Base-by-base conservation (phyloP, 1,140 invertebrate genomes). In the Palaemon carinicauda region DNA sequence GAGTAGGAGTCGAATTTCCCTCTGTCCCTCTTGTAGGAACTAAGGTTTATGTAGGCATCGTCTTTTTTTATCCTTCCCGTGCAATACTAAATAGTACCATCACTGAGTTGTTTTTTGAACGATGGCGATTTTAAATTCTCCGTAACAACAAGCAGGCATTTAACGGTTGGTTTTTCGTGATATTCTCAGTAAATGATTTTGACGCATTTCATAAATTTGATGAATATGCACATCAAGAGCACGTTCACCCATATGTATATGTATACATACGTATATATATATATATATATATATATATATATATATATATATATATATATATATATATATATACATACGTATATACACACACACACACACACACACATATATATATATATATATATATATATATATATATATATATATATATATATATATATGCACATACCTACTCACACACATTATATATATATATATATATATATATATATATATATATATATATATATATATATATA, bases 341-440 rank as follows among this genome's bases (percentile, higher is more conserved):
- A 69, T 69, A 1, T 29, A 24, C 1, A 27, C 29, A 4, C 9
- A 69, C 9, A 69, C 21, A 69, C 21, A 27, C 9, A 69, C 7
- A 60, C 14, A 60, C 12, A 60, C 12, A 60, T 24, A 60, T 24
- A 60, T 24, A 60, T 19, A 60, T 24, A 60, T n/a, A 60, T 24
- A 60, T 24, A 60, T 24, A 60, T 60, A 60, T 60, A 69, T 5
- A 69, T 27, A 69, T 69, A 19, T 65, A 19, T 65, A 65, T n/a
- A 65, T 7, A 69, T n/a, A 69, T 69, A 69, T n/a, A 69, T n/a
- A 69, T 24, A 69, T n/a, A n/a, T 69, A 65, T 69, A 69, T 69
- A 69, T 69, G 24, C 24, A 69, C 24, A 69, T 69, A 69, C 24
- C 2, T 69, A 24, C 21, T 1, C 21, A 24, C 21, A 24, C 21